phyloP scores from a whole-genome alignment of 1,140 invertebrate genomes.

The Metaphire vulgaris region DNA sequence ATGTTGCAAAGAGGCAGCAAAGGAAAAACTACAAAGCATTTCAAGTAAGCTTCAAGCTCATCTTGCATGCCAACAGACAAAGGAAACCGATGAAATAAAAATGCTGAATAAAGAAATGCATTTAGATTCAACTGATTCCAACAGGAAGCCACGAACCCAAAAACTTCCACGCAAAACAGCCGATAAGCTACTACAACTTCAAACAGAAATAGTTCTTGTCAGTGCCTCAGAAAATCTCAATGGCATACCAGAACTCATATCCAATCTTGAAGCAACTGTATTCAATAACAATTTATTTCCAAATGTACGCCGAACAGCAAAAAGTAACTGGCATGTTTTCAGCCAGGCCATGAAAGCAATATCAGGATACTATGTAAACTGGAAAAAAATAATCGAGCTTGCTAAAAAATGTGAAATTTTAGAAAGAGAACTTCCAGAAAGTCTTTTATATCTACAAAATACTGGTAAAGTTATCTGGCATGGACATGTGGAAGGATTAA shows the following conservation, averaged over 20 bases:
- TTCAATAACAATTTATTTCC: neutral
- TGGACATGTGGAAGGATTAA: neutral
- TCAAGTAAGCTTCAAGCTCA: neutral
- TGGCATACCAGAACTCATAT: neutral
- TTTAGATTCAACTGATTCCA: neutral
- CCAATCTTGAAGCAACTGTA: neutral
- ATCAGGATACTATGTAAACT: neutral
- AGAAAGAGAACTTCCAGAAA: neutral
- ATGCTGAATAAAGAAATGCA: conserved; percentile 34
- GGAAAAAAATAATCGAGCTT: neutral
- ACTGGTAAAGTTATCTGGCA: neutral
- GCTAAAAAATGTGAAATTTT: neutral
- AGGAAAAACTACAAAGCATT: conserved; percentile 7
- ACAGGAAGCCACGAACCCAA: conserved; percentile 34
- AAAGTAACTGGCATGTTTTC: neutral
- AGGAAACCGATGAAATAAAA: conserved; percentile 33
- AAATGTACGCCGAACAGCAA: neutral
- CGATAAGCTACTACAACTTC: conserved; percentile 32
- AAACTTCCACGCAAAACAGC: conserved; percentile 35
- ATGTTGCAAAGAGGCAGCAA: neutral
- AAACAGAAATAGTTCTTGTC: conserved; percentile 33
- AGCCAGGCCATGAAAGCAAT: neutral
- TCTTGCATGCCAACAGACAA: conserved; percentile 9
- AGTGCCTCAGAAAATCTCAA: conserved; percentile 39
- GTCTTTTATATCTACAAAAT: neutral